A percentile compares a stretch with the other conserved stretches of the same genome.
These are phyloP conservation scores for Lithophane semibrunnea DNA, from an alignment of 2,888 invertebrate genomes.

Conservation along the genomic window DNA sequence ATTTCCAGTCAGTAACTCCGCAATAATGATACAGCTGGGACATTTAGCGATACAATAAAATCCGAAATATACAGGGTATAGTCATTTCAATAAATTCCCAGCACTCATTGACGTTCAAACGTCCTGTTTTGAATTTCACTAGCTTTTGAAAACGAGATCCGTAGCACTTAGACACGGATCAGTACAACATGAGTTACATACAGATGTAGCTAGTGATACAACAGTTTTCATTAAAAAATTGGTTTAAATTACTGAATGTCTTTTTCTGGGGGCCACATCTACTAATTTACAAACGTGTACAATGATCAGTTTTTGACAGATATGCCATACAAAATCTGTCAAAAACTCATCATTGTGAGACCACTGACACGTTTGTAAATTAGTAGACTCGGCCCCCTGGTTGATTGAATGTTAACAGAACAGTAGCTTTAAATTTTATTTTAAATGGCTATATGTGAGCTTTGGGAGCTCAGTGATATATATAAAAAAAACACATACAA, in stretches of 20 bases:
- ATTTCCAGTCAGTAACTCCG: constrained; percentile 58
- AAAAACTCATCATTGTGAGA: too few species aligned
- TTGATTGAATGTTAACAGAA: too few species aligned
- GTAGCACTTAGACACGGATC: constrained; percentile 87
- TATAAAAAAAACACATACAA: too few species aligned
- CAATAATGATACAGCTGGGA: constrained; percentile 65
- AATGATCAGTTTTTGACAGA: too few species aligned
- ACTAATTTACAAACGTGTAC: too few species aligned
- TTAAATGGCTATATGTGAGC: not conserved
- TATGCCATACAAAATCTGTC: too few species aligned
- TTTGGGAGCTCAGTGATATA: too few species aligned
- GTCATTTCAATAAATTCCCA: constrained; percentile 85
- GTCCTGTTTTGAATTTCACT: constrained; percentile 88
- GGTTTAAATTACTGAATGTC: not conserved
- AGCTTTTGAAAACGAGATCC: constrained; percentile 85
- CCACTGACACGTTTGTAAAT: too few species aligned
- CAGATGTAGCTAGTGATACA: constrained; percentile 52
- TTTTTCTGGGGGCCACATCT: not conserved
- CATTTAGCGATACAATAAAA: constrained; percentile 74
- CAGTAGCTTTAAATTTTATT: not conserved
- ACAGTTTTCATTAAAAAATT: constrained; percentile 6
- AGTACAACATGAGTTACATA: constrained; percentile 73
- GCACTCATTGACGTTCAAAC: constrained; percentile 83
- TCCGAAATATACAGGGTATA: constrained; percentile 74
- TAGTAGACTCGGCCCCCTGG: too few species aligned